These are phyloP conservation scores for Cantharis rustica DNA, from an alignment of 2,888 invertebrate species.

Conservation along the genomic window DNA sequence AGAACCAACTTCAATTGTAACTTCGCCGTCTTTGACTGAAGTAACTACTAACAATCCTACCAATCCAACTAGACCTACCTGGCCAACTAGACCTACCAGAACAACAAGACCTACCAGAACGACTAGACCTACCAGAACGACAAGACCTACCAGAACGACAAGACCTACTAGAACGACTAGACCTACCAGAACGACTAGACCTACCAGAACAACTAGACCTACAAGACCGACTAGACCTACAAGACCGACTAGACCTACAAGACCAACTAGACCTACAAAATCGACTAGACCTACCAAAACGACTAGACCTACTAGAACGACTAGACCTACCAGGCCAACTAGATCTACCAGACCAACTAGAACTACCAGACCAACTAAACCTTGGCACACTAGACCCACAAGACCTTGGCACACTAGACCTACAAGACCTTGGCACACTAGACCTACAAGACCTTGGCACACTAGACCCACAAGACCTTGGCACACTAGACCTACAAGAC, in stretches of 20 bases:
- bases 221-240: constrained; percentile 2
- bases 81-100: background rate
- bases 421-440: background rate
- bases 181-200: background rate
- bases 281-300: background rate
- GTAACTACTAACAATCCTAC: too few relatives aligned
- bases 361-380: background rate
- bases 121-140: background rate
- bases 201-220: background rate
- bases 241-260: background rate
- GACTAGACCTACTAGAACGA: background rate
- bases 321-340: background rate
- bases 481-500: background rate
- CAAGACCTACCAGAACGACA: background rate
- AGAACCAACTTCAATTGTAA: too few relatives aligned
- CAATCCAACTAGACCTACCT: background rate
- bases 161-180: background rate
- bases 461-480: background rate
- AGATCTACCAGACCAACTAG: background rate
- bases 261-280: background rate
- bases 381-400: background rate
- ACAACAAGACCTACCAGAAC: background rate
- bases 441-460: background rate
- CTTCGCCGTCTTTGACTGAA: too few relatives aligned
- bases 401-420: background rate